Evolutionary conservation across 53 echinoderm and acorn worm genomes (phyloP).

Genomic region (Hippasteria phrygiana): DNA sequence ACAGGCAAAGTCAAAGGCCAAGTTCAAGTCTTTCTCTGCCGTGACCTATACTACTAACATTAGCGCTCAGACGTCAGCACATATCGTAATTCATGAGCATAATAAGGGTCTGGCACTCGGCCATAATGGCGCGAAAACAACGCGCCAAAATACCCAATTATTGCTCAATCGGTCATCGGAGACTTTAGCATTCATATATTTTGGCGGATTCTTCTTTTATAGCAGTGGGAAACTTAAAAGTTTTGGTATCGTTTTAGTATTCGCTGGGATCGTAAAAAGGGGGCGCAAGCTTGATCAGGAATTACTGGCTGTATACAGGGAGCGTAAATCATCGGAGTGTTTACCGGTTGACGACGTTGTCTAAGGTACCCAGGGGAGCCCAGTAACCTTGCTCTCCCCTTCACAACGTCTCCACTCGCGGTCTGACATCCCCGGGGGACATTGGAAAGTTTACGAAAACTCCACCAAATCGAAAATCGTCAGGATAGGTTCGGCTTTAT

Average conservation of each 20-base stretch:
- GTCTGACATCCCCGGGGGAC: constrained; percentile 14
- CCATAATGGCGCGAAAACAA: constrained; percentile 32
- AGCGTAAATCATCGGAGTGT: constrained; percentile 49
- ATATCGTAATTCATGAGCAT: constrained; percentile 41
- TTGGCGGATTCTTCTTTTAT: not conserved
- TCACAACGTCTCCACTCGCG: not conserved
- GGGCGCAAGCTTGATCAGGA: constrained; percentile 18
- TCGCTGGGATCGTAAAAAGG: constrained; percentile 32
- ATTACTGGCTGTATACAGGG: not conserved
- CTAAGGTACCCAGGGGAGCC: constrained; percentile 45
- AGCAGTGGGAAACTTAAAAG: not conserved
- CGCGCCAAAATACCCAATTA: constrained; percentile 45
- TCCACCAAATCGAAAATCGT: not conserved
- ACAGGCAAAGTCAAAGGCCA: constrained; percentile 33
- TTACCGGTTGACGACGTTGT: constrained; percentile 62
- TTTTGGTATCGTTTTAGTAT: constrained; percentile 46
- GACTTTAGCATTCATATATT: not conserved
- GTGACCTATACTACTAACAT: constrained; percentile 34
- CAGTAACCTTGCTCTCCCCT: constrained; percentile 21
- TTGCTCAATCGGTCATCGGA: constrained; percentile 48
- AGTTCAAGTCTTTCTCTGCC: constrained; percentile 42
- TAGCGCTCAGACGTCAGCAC: constrained; percentile 31
- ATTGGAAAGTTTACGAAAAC: constrained; percentile 37
- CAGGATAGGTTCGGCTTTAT: not conserved
- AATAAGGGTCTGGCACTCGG: constrained; percentile 25